Evolutionary conservation across 2,113 vertebrate species (phyloP).

Genomic region (Tamias sibiricus): DNA sequence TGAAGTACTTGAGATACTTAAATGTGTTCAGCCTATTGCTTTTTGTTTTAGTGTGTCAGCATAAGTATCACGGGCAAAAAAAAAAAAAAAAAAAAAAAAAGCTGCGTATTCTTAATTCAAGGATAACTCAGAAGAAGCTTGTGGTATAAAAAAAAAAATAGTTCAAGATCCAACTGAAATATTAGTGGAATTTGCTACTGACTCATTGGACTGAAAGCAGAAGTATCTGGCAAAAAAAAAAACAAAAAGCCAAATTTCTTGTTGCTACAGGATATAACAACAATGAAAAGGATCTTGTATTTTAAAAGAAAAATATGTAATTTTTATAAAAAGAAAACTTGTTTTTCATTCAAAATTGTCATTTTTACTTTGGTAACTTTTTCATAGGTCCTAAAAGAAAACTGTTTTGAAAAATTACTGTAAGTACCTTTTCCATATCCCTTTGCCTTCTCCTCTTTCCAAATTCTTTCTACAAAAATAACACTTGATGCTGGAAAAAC

Average conservation of each 20-base stretch:
- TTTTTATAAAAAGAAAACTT: constrained; percentile 91
- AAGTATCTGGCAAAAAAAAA: constrained; percentile 85
- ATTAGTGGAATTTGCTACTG: constrained; percentile 92
- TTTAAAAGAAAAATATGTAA: constrained; percentile 89
- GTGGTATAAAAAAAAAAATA: constrained; percentile 78
- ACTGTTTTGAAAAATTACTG: constrained; percentile 89
- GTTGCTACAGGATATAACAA: constrained; percentile 87
- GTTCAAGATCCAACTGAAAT: constrained; percentile 91
- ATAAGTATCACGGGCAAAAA: constrained; percentile 83
- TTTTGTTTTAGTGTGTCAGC: constrained; percentile 88
- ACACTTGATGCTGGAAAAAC: constrained; percentile 85
- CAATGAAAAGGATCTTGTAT: constrained; percentile 91
- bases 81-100: constrained; percentile 80
- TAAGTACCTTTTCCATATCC: constrained; percentile 85
- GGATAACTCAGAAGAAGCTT: constrained; percentile 87
- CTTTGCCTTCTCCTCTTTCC: constrained; percentile 84
- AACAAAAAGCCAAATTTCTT: constrained; percentile 88
- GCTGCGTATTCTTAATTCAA: constrained; percentile 87
- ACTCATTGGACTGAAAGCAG: constrained; percentile 89
- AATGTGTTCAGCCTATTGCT: constrained; percentile 88
- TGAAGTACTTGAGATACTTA: constrained; percentile 86
- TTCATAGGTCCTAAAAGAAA: constrained; percentile 89
- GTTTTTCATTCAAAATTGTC: constrained; percentile 92
- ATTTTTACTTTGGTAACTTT: constrained; percentile 92
- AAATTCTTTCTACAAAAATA: constrained; percentile 87